Percentiles rank a stretch among this genome's conserved stretches.
Conservation (phyloP, 2,888 invertebrate species). For the Ariolimax columbianus region DNA sequence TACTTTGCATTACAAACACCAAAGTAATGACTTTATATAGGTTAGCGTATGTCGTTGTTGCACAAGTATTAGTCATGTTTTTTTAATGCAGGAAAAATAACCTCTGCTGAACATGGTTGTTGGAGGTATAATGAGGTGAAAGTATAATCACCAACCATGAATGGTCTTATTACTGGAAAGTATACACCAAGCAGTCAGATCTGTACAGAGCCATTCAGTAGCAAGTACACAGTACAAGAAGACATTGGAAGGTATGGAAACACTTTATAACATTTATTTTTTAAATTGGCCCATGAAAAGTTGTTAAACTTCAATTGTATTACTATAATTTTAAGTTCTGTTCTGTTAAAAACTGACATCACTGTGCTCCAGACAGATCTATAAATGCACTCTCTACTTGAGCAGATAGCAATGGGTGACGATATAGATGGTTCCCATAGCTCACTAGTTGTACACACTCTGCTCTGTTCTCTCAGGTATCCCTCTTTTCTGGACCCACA, state of each 20-base stretch:
- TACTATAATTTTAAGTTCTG: too few species aligned
- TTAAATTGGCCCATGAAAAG: neutral
- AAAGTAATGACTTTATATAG: neutral
- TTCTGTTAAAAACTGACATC: too few species aligned
- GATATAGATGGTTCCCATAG: too few species aligned
- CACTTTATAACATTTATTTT: neutral
- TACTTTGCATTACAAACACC: too few species aligned
- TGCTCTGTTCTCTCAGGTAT: too few species aligned
- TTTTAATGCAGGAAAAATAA: neutral
- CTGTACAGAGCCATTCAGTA: slow-evolving; percentile 63
- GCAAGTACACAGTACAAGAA: slow-evolving; percentile 66
- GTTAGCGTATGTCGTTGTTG: neutral
- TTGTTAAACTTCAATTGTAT: neutral
- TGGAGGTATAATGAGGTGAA: slow-evolving; percentile 21
- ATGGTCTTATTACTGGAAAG: slow-evolving; percentile 58
- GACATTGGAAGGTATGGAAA: slow-evolving; percentile 70
- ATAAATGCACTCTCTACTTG: too few species aligned
- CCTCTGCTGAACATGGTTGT: neutral
- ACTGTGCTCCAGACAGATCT: too few species aligned
- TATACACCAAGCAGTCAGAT: slow-evolving; percentile 66
- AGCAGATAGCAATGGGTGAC: too few species aligned
- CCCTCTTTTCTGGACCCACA: too few species aligned
- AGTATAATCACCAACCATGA: slow-evolving; percentile 50
- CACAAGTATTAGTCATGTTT: neutral
- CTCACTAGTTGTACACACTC: too few species aligned